Evolutionary conservation across 64 coral and sea anemone species (phyloP), one percentile per base, ranked within the genome.

Genomic region (Dendronephthya gigantea): DNA sequence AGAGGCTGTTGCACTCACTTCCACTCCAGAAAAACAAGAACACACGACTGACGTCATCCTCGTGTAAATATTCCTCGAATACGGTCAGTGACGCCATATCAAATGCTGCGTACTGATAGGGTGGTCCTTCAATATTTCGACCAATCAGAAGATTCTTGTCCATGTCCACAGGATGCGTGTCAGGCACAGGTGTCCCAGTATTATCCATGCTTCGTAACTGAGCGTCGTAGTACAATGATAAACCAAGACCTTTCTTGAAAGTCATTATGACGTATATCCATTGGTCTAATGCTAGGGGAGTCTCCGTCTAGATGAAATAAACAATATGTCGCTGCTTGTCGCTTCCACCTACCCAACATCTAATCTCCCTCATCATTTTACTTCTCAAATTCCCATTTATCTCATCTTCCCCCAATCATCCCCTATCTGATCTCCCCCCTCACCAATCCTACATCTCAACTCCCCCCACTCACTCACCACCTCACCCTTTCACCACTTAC

Each of bases 131-230:
- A 39, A 79, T 12, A 29, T 79, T 79, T 79, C 72, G 11, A 35
- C 72, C 72, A 79, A 79, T 79, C 72, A 79, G 6, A 39, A 79
- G 72, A 33, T 79, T 79, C 72, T 79, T 36, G 27, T 34, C 31
- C 9, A 19, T 79, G 25, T 79, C 72, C 72, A 79, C 31, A 1
- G 72, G 72, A 34, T 79, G 31, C 32, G 72, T 37, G 7, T 12
- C 32, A 15, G 72, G 72, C 32, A 79, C 72, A 16, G 72, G 72
- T 19, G 15, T 33, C 31, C 72, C 72, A 28, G 72, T 39, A 8
- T 35, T 79, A 29, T 79, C 72, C 72, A 79, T 79, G 72, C 31
- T 79, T 22, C 72, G 4, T 0, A 79, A 29, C 7, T 79, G 72
- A 79, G 72, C 72, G 72, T 79, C 30, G 22, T 37, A 39, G 37